Evolutionary conservation across 2,113 vertebrate species (phyloP), one percentile per base, ranked within the genome.

Genomic region (Lanius collurio): DNA sequence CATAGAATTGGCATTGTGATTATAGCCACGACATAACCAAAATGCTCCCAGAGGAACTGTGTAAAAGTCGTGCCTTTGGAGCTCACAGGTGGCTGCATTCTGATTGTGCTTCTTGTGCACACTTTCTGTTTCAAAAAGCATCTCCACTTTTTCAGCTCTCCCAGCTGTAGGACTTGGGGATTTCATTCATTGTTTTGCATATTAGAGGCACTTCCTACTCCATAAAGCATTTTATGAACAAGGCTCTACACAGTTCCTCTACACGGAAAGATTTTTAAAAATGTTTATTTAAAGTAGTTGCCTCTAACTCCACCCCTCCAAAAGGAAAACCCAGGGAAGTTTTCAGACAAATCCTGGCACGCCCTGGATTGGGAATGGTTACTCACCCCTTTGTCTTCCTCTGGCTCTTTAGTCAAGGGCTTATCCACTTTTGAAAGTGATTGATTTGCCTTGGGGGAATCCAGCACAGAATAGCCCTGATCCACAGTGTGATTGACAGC

Each of bases 351-450:
- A 27, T 73, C 73, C 44, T 60, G 53, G 10, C 31, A 18, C 3
- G 7, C 17, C 27, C 41, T 65, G 68, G 5, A 6, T 14, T 85
- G 62, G 65, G 68, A 57, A 88, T 24, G 11, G 44, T 88, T 68
- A 87, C 94, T 97, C 73, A 96, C 94, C 86, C 46, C 65, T 57
- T 89, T 94, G 53, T 91, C 67, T 57, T 94, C 82, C 42, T 94
- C 90, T 65, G 79, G 73, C 39, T 84, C 87, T 84, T 87, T 41
- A 68, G 42, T 69, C 59, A 87, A 80, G 69, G 67, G 56, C 69
- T 93, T 91, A 75, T 90, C 70, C 89, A 33, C 62, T 59, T 89
- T 35, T 53, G 78, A 42, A 62, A 91, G 53, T 8, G 92, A 79
- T 52, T 92, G 91, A 81, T 90, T 82, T 60, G 85, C 49, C 41